phyloP scores from a whole-genome alignment of 2,797 vertebrate species.

The Otus scops region DNA sequence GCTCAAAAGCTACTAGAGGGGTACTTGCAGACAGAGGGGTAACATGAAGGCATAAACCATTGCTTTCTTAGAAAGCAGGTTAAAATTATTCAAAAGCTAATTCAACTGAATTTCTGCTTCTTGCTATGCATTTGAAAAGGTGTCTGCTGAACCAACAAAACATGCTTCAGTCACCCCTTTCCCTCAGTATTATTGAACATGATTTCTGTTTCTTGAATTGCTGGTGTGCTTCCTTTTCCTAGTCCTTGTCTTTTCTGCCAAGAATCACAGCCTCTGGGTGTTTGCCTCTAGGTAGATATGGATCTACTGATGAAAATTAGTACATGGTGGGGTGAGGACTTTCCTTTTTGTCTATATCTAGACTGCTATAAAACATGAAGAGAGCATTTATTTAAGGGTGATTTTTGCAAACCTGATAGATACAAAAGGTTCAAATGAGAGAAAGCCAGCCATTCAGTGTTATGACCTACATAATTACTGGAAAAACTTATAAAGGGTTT shows the following conservation, averaged over 20 bases:
- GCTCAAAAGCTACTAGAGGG: background rate
- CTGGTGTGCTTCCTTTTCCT: background rate
- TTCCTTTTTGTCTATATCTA: background rate
- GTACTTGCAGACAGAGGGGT: background rate
- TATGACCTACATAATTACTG: background rate
- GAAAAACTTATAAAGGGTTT: background rate
- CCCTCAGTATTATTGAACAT: background rate
- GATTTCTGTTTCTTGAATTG: background rate
- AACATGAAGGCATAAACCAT: background rate
- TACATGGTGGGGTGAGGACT: background rate
- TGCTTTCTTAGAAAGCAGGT: background rate
- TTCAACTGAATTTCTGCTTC: background rate
- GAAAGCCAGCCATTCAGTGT: background rate
- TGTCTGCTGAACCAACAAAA: background rate
- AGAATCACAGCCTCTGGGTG: background rate
- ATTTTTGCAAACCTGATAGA: background rate
- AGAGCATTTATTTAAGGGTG: background rate
- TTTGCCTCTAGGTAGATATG: background rate
- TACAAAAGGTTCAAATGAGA: background rate
- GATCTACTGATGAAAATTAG: background rate
- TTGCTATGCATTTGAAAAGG: background rate
- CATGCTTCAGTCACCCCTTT: background rate
- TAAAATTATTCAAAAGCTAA: background rate
- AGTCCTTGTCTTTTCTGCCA: background rate
- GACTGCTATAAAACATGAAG: background rate